These are phyloP conservation scores for Drosophila trapezifrons DNA, from an alignment of 1,140 invertebrate genomes.

Conservation along the genomic window DNA sequence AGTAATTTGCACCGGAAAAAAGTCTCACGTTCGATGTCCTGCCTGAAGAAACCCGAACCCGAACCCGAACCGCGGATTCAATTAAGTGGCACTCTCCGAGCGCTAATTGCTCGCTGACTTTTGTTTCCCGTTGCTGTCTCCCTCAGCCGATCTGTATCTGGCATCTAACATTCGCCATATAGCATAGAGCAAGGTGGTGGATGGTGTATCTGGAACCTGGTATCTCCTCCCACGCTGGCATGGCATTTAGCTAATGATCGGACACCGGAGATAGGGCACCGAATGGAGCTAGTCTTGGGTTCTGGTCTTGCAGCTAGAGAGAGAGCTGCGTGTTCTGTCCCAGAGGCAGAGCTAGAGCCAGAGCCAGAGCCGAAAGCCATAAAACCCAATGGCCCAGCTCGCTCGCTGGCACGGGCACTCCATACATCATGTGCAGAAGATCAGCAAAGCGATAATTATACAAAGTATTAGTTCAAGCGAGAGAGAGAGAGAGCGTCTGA, in stretches of 20 bases:
- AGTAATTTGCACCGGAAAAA: slow-evolving; percentile 65
- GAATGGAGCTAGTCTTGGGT: slow-evolving; percentile 6
- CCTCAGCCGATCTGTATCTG: slow-evolving; percentile 35
- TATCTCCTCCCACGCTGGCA: slow-evolving; percentile 65
- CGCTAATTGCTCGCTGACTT: slow-evolving; percentile 67
- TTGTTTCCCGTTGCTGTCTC: slow-evolving; percentile 36
- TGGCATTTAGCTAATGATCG: slow-evolving; percentile 72
- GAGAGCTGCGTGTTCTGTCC: slow-evolving; percentile 63
- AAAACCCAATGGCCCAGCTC: slow-evolving; percentile 66
- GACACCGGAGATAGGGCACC: slow-evolving; percentile 57
- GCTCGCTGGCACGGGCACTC: slow-evolving; percentile 45
- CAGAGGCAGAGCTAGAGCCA: slow-evolving; percentile 25
- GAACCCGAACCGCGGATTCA: slow-evolving; percentile 32
- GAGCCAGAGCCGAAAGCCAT: slow-evolving; percentile 36
- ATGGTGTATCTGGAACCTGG: slow-evolving; percentile 33
- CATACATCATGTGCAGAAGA: slow-evolving; percentile 61
- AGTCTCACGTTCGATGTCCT: slow-evolving; percentile 49
- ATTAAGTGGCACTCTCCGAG: slow-evolving; percentile 52
- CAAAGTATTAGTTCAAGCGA: slow-evolving; percentile 73
- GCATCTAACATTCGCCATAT: slow-evolving; percentile 11
- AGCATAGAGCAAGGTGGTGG: neutral
- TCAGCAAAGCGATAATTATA: slow-evolving; percentile 82
- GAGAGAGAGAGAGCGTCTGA: slow-evolving; percentile 54
- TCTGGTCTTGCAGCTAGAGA: slow-evolving; percentile 3
- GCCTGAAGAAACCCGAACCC: slow-evolving; percentile 2